Percentiles rank a stretch among this genome's conserved stretches.
Evolutionary conservation across 2,113 vertebrate genomes (phyloP).

Genomic region (Clupea harengus): DNA sequence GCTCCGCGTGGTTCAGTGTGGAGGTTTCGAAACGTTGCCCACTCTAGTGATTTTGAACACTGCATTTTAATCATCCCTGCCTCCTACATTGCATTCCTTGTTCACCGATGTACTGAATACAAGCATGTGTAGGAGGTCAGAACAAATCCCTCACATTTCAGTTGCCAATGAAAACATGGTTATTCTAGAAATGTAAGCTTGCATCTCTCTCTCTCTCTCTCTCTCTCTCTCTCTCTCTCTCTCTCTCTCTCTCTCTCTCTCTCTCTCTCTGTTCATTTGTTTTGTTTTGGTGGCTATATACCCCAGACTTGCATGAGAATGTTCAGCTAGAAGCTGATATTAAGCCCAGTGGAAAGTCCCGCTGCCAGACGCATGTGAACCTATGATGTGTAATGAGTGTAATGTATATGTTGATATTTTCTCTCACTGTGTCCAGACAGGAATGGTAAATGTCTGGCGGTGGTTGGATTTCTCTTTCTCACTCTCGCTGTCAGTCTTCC

Average conservation of each 20-base stretch:
- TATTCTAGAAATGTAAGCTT: background rate
- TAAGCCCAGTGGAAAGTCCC: background rate
- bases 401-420: slow-evolving; percentile 13
- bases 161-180: background rate
- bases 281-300: background rate
- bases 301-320: background rate
- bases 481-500: background rate
- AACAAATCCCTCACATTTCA: background rate
- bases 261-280: background rate
- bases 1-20: background rate
- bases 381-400: background rate
- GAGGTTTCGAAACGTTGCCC: background rate
- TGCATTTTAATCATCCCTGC: background rate
- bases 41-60: background rate
- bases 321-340: background rate
- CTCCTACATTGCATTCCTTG: background rate
- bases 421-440: background rate
- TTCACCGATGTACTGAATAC: background rate
- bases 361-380: background rate
- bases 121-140: slow-evolving; percentile 1
- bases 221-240: background rate
- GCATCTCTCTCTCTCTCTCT: background rate
- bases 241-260: background rate
- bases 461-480: background rate
- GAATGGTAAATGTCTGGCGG: background rate